Evolutionary conservation across 2,888 invertebrate species (phyloP).

Genomic region (Thereva nobilitata): DNA sequence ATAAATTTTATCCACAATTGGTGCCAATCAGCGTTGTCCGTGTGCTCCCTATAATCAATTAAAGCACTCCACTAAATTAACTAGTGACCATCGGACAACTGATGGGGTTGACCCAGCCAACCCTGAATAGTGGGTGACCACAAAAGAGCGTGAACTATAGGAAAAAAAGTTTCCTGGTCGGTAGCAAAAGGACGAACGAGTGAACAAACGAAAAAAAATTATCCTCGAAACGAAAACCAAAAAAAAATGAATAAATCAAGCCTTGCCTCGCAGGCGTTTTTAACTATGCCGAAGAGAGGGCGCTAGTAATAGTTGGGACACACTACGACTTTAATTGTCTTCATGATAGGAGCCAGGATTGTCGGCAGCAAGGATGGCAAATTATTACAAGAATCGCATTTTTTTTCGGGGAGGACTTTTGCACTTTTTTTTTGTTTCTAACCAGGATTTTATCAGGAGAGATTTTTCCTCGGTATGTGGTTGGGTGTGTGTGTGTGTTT

Average conservation of each 20-base stretch:
- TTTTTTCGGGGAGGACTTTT: background rate
- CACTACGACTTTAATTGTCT: slow-evolving; percentile 25
- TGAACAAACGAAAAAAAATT: slow-evolving; percentile 2
- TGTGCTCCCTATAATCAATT: slow-evolving; percentile 24
- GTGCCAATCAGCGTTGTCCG: slow-evolving; percentile 17
- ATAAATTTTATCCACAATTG: slow-evolving; percentile 16
- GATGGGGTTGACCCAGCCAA: slow-evolving; percentile 15
- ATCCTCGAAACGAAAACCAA: slow-evolving; percentile 2
- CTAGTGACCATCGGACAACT: slow-evolving; percentile 23
- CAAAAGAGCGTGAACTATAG: slow-evolving; percentile 26
- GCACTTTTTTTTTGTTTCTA: slow-evolving; percentile 11
- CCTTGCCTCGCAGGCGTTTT: background rate
- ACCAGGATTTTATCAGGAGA: too few species aligned
- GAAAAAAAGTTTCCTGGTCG: background rate
- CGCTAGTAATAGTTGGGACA: slow-evolving; percentile 9
- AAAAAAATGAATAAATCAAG: slow-evolving; percentile 22
- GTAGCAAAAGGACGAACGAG: slow-evolving; percentile 4
- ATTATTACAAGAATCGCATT: slow-evolving; percentile 32
- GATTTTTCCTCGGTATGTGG: slow-evolving; percentile 18
- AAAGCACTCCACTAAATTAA: slow-evolving; percentile 27
- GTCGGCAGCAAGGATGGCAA: slow-evolving; percentile 11
- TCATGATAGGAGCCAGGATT: slow-evolving; percentile 5
- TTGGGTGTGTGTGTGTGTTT: slow-evolving; percentile 19
- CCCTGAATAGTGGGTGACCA: slow-evolving; percentile 33
- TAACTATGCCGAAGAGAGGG: background rate